Evolutionary conservation across 2,113 vertebrate species (phyloP), one percentile per base, ranked within the genome.

Genomic region (Paramormyrops kingsleyae): DNA sequence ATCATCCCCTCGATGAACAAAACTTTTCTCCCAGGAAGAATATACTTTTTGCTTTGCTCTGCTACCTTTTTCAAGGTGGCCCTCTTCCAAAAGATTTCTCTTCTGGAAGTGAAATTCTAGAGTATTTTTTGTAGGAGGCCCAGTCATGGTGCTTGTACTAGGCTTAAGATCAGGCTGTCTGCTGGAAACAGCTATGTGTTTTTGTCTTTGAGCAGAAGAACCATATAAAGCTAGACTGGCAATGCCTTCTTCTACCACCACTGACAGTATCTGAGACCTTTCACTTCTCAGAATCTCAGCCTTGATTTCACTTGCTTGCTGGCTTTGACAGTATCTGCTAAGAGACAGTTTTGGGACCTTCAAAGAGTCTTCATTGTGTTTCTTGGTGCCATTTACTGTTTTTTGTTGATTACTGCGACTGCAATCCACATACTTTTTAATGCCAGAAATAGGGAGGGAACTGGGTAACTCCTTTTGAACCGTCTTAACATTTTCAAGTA

Each of bases 171-270:
- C 0, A 87, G 50, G 74, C 7, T 0, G 1, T 9, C n/a, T 6
- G 0, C 2, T 59, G 4, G 53, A 70, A 83, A 2, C 8, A n/a
- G 21, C 6, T 3, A 24, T 15, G 89, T 74, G 39, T 8, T 19
- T 1, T 2, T 15, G 86, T 27, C 52, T 66, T 27, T 66, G 19
- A 35, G 8, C 4, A 4, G 53, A 2, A 13, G 94, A 94, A 5
- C 96, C 95, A 92, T 90, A 96, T 44, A 95, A 91, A 17, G 89
- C 77, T 44, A 96, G 91, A 31, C 92, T 83, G 27, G 88, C 87
- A 10, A n/a, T 85, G 86, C 1, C 86, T 1, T 0, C 1, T 0
- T 59, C 47, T 77, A 35, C 31, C n/a, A 50, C 88, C 31, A 13
- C 19, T 27, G 47, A 10, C 13, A 35, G 0, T 53, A 39, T 39